These are phyloP conservation scores for Liopterus haemorrhoidalis DNA, from an alignment of 2,888 invertebrate species.

Conservation along the genomic window DNA sequence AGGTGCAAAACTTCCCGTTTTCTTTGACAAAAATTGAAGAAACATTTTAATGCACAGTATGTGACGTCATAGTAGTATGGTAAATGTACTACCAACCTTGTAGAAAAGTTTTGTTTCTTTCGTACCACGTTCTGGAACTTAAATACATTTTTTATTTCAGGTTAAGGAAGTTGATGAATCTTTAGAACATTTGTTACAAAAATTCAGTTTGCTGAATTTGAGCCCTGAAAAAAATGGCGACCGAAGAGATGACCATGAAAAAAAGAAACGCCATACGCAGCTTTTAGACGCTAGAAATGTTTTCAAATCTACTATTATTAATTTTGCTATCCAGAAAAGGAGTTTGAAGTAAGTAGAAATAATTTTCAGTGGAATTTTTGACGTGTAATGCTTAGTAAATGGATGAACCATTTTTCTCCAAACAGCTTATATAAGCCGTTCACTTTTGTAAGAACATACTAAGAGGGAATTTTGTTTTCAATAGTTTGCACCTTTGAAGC, in stretches of 20 bases:
- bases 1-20: not conserved
- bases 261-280: conserved; percentile 32
- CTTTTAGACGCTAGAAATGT: conserved; percentile 52
- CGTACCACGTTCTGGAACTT: too few relatives aligned
- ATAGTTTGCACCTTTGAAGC: too few relatives aligned
- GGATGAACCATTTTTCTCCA: too few relatives aligned
- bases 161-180: conserved; percentile 50
- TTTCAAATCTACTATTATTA: conserved; percentile 54
- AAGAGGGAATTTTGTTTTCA: too few relatives aligned
- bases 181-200: conserved; percentile 51
- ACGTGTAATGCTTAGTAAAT: too few relatives aligned
- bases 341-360: conserved; percentile 34
- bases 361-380: too few relatives aligned
- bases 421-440: too few relatives aligned
- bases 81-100: not conserved
- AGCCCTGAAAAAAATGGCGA: conserved; percentile 41
- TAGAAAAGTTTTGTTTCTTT: too few relatives aligned
- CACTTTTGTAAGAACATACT: too few relatives aligned
- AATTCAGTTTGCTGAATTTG: conserved; percentile 55
- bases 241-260: conserved; percentile 28
- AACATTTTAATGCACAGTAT: not conserved
- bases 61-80: not conserved
- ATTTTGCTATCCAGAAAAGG: conserved; percentile 51
- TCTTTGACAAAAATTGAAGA: not conserved
- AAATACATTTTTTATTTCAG: conserved; percentile 39